These are phyloP conservation scores for Melolontha melolontha DNA, from an alignment of 2,888 invertebrate genomes.

Conservation along the genomic window DNA sequence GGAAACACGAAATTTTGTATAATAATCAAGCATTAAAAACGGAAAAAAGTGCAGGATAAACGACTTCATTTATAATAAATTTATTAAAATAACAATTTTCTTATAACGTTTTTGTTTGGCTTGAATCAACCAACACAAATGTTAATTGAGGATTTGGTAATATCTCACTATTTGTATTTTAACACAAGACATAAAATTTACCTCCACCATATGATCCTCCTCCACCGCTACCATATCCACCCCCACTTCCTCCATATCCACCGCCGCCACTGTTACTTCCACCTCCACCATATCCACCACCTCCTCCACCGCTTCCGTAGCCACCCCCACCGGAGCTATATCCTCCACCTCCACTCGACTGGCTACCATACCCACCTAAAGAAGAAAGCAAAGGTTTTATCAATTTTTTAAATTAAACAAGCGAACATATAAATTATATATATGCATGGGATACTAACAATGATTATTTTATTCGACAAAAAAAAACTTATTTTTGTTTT, in stretches of 20 bases:
- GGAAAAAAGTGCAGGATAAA: no score
- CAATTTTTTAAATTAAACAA: no score
- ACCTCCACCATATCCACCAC: conserved; percentile 63
- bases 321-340: conserved; percentile 61
- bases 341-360: conserved; percentile 60
- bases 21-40: no score
- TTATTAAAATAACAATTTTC: no score
- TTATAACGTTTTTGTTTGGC: no score
- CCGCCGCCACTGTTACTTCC: conserved; percentile 69
- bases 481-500: conserved; percentile 11
- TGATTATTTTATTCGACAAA: conserved; percentile 7
- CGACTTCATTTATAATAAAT: no score
- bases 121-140: no score
- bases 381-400: not conserved
- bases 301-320: conserved; percentile 59
- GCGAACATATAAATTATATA: no score
- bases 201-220: conserved; percentile 48
- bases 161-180: not conserved
- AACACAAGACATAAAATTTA: conserved; percentile 11
- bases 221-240: conserved; percentile 69
- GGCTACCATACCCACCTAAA: conserved; percentile 57
- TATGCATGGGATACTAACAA: conserved; percentile 1
- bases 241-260: conserved; percentile 69
- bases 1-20: no score
- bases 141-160: no score